Base-by-base conservation (phyloP, 2,888 invertebrate genomes). In the Sesia bembeciformis region DNA sequence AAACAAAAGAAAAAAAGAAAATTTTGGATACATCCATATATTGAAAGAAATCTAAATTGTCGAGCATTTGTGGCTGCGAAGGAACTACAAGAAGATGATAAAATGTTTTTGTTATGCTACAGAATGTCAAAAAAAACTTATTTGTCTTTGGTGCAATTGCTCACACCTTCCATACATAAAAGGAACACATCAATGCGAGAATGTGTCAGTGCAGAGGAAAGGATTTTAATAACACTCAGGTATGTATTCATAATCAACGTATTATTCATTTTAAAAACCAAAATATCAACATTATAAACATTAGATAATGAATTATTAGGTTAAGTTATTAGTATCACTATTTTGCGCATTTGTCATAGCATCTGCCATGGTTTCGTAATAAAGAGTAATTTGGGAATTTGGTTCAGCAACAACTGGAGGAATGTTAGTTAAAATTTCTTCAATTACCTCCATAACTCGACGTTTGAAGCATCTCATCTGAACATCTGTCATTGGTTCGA, bases 391-490 rank as follows among this genome's bases (percentile, higher is more conserved):
- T 23, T 23, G 23, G 23, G 23, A 23, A 23, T 23, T 23, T 23
- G 23, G 23, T 42, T 42, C 5, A 6, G 42, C 42, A 42, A 7
- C 5, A 6, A 7, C 5, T 6, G 5, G 5, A 7, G 42, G 42
- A 42, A 5, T 5, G 43, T 57, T 58, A 49, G 58, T 58, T 40
- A 70, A 64, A 56, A 70, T 67, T 42, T 56, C 62, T 38, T 68
- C 70, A 40, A 70, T 60, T 5, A 61, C 53, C 42, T 52, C 61
- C 53, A 70, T 62, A 43, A 68, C 63, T 50, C 64, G 60, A 4
- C 66, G 53, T n/a, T 70, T 60, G 4, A 70, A 70, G 53, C 60
- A 60, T 6, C 70, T 54, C 70, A 70, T 70, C 53, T 70, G 70
- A 6, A 62, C 39, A 50, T 68, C 67, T n/a, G 64, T 61, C 5